phyloP scores from a whole-genome alignment of 2,797 vertebrate genomes.

The Euthynnus affinis region DNA sequence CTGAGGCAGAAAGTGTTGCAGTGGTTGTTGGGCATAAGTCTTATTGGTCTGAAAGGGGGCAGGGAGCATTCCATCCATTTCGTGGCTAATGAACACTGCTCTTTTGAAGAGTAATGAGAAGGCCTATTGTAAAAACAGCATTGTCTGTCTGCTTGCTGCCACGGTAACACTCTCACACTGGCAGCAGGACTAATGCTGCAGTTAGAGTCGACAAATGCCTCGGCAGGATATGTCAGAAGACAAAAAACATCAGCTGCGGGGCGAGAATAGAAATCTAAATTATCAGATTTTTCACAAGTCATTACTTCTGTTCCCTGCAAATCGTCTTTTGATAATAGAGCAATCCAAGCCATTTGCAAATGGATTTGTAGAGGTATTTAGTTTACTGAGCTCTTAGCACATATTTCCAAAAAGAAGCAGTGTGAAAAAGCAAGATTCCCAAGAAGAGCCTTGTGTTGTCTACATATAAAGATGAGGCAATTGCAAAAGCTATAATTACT shows the following conservation, averaged over 20 bases:
- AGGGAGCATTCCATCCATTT: conserved; percentile 56
- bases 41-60: conserved; percentile 28
- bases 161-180: conserved; percentile 79
- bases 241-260: conserved; percentile 11
- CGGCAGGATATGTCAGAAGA: conserved; percentile 57
- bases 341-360: conserved; percentile 18
- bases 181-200: conserved; percentile 73
- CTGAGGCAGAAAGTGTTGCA: conserved; percentile 37
- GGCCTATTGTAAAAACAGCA: conserved; percentile 75
- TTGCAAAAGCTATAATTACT: conserved; percentile 8
- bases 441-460: background rate
- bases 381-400: background rate
- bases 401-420: background rate
- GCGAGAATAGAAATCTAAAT: conserved; percentile 43
- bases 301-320: conserved; percentile 34
- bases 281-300: conserved; percentile 39
- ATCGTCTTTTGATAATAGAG: conserved; percentile 8
- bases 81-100: conserved; percentile 64
- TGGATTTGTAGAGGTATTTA: conserved; percentile 3
- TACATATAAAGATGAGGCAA: background rate
- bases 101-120: conserved; percentile 67
- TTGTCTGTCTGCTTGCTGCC: conserved; percentile 81
- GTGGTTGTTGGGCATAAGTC: conserved; percentile 32
- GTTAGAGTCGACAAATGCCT: conserved; percentile 63
- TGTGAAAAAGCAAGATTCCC: background rate